Base-by-base conservation (phyloP, 2,888 invertebrate species). In the Chymomyza caudatula region DNA sequence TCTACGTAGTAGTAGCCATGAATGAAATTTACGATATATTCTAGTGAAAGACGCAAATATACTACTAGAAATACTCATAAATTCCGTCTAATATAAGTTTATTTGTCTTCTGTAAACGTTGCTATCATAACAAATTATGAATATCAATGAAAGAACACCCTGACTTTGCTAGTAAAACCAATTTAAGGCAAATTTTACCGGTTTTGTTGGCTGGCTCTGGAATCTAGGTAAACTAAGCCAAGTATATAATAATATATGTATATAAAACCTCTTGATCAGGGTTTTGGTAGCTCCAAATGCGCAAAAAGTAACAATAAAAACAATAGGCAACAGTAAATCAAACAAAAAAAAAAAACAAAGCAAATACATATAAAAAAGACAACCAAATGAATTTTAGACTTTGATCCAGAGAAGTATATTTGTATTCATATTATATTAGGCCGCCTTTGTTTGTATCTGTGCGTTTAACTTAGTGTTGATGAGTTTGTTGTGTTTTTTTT, bases 321-420 rank as follows among this genome's bases (percentile, higher is more conserved):
- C 65, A 69, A 67, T 63, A 51, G 71, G 64, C 57, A 52, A 71
- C 60, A 59, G 43, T 64, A 56, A 25, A 51, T 19, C 29, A 37
- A 37, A 37, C 3, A 37, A 13, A 37, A 37, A 37, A 37, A 8
- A 37, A 37, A 37, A 11, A 8, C 8, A 37, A 37, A 1, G 11
- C 2, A 29, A 47, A 55, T 25, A 51, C 23, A 37, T 37, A 37
- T 37, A 37, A 37, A 37, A 37, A 60, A 56, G 64, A 67, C 20
- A 54, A 69, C 49, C 49, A 65, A 75, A 76, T 64, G 60, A 67
- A 76, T 69, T 69, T 68, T 66, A 75, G 82, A 83, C 82, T 86
- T 83, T 84, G 82, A 86, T 75, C 86, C 78, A 86, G 86, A 78
- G 83, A 78, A 64, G 61, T 57, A 20, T 44, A 43, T 44, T 43